Evolutionary conservation across 2,113 vertebrate species (phyloP).

Genomic region (Dicaeum eximium): DNA sequence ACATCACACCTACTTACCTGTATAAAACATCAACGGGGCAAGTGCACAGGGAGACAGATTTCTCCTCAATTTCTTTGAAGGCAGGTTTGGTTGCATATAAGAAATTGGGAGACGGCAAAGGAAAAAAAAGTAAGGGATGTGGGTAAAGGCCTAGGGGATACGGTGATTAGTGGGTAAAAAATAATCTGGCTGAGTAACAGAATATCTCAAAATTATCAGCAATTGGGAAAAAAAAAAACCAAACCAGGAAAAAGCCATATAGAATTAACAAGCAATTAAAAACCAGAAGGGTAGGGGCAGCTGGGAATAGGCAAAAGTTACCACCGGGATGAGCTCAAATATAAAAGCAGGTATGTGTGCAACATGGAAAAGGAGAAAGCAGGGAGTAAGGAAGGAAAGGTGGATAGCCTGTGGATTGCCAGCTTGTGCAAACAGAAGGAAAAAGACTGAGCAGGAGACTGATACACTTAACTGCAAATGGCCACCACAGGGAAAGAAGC

Average conservation of each 20-base stretch:
- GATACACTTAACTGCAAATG: background rate
- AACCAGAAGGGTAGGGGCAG: background rate
- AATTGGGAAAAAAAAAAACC: background rate
- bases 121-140: background rate
- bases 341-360: background rate
- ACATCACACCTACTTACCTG: background rate
- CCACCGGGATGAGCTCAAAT: background rate
- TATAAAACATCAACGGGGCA: background rate
- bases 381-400: background rate
- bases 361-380: background rate
- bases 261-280: background rate
- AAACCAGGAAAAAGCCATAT: background rate
- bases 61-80: background rate
- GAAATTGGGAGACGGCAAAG: background rate
- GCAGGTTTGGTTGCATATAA: background rate
- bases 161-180: fast-evolving
- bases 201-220: background rate
- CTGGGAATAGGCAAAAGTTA: background rate
- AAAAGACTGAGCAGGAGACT: background rate
- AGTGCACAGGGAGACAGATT: background rate
- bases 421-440: background rate
- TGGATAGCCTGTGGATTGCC: background rate
- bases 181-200: background rate
- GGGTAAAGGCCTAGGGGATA: background rate
- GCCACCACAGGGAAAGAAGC: background rate